phyloP scores from a whole-genome alignment of 2,797 vertebrate genomes.

The Menidia menidia region DNA sequence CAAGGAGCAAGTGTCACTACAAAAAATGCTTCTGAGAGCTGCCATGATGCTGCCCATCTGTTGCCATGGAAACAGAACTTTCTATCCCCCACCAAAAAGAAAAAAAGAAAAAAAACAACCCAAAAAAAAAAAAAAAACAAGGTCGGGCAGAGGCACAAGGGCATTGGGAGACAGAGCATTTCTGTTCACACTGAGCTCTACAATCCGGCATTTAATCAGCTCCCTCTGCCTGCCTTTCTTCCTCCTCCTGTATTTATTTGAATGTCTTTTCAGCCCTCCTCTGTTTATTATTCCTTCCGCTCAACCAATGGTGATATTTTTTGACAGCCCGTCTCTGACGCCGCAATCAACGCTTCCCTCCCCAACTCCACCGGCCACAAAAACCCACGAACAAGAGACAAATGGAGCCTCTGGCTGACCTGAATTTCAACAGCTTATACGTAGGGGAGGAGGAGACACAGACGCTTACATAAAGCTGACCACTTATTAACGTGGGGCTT shows the following conservation, averaged over 20 bases:
- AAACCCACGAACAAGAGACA: conserved; percentile 33
- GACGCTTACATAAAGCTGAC: neutral
- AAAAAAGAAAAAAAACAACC: neutral
- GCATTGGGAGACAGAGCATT: conserved; percentile 21
- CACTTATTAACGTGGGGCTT: neutral
- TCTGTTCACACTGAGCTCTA: conserved; percentile 14
- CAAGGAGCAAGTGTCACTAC: conserved; percentile 68
- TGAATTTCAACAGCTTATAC: conserved; percentile 20
- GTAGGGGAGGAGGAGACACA: neutral
- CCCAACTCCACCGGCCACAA: conserved; percentile 7
- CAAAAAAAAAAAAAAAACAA: neutral
- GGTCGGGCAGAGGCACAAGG: conserved; percentile 21
- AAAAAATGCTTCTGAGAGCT: conserved; percentile 56
- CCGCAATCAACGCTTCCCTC: conserved; percentile 47
- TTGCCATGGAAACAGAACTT: conserved; percentile 66
- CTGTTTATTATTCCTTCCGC: conserved; percentile 45
- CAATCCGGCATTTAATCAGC: conserved; percentile 17
- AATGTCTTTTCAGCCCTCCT: conserved; percentile 10
- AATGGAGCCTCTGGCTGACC: conserved; percentile 20
- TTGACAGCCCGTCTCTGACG: conserved; percentile 50
- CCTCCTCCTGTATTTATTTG: conserved; percentile 10
- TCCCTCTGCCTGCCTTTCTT: neutral
- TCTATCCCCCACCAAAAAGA: neutral
- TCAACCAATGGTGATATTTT: conserved; percentile 20
- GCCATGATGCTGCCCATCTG: conserved; percentile 28